A percentile compares a stretch with the other conserved stretches of the same genome.
Evolutionary conservation across 2,113 vertebrate species (phyloP).

Genomic region (Lamprologus sp.): DNA sequence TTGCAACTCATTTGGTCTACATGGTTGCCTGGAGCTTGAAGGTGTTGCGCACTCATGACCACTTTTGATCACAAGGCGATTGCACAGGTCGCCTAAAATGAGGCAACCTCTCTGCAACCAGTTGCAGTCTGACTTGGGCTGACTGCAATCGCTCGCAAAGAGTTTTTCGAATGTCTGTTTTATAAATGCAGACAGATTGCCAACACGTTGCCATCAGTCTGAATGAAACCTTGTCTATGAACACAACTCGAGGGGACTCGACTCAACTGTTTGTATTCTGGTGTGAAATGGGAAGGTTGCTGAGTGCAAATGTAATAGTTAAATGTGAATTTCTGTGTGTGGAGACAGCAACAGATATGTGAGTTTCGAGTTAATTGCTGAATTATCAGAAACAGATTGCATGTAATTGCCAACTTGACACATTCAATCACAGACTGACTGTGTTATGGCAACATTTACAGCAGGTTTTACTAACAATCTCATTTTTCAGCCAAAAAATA

Average conservation of each 20-base stretch:
- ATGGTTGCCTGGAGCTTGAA: background rate
- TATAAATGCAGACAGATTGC: background rate
- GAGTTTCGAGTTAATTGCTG: background rate
- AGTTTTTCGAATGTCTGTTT: background rate
- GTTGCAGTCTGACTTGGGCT: background rate
- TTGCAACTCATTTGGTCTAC: background rate
- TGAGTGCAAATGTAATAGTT: background rate
- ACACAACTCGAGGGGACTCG: background rate
- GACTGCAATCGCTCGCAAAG: background rate
- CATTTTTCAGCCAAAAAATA: background rate
- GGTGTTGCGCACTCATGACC: background rate
- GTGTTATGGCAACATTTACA: background rate
- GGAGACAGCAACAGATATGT: background rate
- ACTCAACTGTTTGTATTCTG: background rate
- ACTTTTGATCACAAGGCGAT: fast-evolving
- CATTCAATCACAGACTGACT: background rate
- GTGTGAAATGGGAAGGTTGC: background rate
- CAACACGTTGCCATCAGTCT: background rate
- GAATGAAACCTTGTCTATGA: background rate
- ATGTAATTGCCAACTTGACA: background rate
- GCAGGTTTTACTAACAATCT: background rate
- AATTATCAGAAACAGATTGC: background rate
- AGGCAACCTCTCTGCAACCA: background rate
- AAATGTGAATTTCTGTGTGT: background rate
- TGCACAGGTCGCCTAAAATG: background rate